A percentile compares a stretch with the other conserved stretches of the same genome.
Conservation (phyloP, 2,113 vertebrate species). For the Piprites chloris region DNA sequence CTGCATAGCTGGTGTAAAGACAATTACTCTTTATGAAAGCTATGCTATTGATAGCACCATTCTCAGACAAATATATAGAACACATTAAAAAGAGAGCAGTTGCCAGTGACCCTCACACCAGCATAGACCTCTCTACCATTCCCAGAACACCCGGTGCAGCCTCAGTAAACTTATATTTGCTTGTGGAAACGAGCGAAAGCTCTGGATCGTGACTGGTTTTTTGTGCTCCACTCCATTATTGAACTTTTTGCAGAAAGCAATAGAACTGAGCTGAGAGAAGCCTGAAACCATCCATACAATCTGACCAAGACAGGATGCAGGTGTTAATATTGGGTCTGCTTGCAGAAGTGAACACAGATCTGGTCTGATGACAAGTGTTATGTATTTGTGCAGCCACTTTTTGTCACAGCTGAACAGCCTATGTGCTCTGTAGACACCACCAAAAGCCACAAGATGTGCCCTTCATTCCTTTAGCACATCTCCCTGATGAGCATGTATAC, state of each 20-base stretch:
- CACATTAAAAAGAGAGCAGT: not conserved
- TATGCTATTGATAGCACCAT: not conserved
- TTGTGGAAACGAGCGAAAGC: not conserved
- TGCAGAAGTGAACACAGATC: not conserved
- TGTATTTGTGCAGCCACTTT: not conserved
- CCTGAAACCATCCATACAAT: not conserved
- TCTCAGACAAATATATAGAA: not conserved
- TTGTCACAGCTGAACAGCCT: not conserved
- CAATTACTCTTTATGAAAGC: not conserved
- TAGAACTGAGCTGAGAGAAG: not conserved
- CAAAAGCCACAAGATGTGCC: not conserved
- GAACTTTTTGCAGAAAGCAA: not conserved
- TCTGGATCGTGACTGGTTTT: not conserved
- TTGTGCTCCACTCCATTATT: not conserved
- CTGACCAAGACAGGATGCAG: not conserved
- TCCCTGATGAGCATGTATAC: not conserved
- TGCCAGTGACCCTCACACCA: not conserved
- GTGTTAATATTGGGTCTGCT: not conserved
- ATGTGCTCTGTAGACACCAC: not conserved
- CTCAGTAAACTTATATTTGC: not conserved
- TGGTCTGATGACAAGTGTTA: not conserved
- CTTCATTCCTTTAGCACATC: not conserved
- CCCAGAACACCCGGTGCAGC: not conserved
- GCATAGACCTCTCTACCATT: not conserved
- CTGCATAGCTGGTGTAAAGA: not conserved